phyloP scores from a whole-genome alignment of 1,140 invertebrate genomes.

The Helicoverpa zea region DNA sequence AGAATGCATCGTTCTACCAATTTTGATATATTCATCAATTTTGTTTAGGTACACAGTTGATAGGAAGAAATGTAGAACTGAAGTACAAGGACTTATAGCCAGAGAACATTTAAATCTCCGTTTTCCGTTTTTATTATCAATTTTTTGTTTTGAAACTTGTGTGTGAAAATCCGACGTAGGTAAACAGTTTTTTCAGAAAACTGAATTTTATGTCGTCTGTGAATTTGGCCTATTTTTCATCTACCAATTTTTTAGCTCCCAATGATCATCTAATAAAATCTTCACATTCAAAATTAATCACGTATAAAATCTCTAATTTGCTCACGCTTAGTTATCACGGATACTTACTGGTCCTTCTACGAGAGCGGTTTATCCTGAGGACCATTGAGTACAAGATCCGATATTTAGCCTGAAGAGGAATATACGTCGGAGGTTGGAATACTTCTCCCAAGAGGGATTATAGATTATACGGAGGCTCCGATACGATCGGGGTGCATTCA shows the following conservation, averaged over 20 bases:
- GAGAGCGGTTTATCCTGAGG: not conserved
- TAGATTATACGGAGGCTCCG: not conserved
- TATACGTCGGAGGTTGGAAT: not conserved
- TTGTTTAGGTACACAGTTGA: too few species aligned
- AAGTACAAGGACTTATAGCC: too few species aligned
- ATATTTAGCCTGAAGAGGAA: slow-evolving; percentile 12
- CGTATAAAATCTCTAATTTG: not conserved
- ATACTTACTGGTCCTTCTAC: too few species aligned
- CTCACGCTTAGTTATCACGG: too few species aligned
- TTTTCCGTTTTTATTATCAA: not conserved
- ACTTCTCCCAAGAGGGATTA: not conserved
- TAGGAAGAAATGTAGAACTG: too few species aligned
- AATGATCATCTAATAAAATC: not conserved
- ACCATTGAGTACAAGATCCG: not conserved
- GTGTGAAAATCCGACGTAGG: not conserved
- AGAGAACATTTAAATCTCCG: too few species aligned
- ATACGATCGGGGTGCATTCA: slow-evolving; percentile 30
- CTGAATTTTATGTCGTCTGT: too few species aligned
- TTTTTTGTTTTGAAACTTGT: not conserved
- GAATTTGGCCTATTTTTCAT: too few species aligned
- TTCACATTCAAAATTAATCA: not conserved
- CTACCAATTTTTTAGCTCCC: too few species aligned
- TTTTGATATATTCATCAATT: too few species aligned
- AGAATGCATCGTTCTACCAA: too few species aligned
- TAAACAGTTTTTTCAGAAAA: too few species aligned